Base-by-base conservation (phyloP, 2,888 invertebrate species). In the Amblyteles armatorius region DNA sequence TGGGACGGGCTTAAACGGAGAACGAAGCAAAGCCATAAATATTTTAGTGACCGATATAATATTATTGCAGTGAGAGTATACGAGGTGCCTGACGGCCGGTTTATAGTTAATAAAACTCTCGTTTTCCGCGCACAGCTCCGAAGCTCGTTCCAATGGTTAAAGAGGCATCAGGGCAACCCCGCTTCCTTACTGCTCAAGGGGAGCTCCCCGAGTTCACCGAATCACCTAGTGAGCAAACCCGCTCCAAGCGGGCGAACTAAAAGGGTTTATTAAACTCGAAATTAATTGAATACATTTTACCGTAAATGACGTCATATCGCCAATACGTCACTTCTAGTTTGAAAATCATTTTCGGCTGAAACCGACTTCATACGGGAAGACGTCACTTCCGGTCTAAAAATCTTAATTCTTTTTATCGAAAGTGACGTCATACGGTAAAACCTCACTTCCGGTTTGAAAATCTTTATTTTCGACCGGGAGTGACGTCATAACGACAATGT, bases 51-150 rank as follows among this genome's bases (percentile, higher is more conserved):
- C 52, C 63, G 26, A 79, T 74, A 69, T 71, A 83, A 79, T 83
- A 83, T 71, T 76, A 79, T 74, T 74, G 74, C 69, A 19, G 63
- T 2, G 11, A 16, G 55, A 44, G 65, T 79, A 48, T 76, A 83
- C 71, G 74, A 76, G 26, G 69, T 74, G 69, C 48, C 63, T 65
- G 83, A 79, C 71, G 55, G 69, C 55, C 74, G 13, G 40, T 83
- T 83, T 52, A 76, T 76, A 83, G 79, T 83, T 83, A 48, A 83
- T 79, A 83, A 83, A 79, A 83, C 29, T 83, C 74, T 68, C 83
- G 79, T 84, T 80, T 44, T 44, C 13, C 60, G 40, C 7, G 11
- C 16, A 19, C 36, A 68, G 68, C 73, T 73, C 68, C 57, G 69
- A 48, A 50, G 67, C 65, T 50, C 76, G 76, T 77, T 77, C 26